Percentiles rank a stretch among this genome's conserved stretches.
These are phyloP conservation scores for Oppia nitens DNA, from an alignment of 1,140 invertebrate species.

Conservation along the genomic window DNA sequence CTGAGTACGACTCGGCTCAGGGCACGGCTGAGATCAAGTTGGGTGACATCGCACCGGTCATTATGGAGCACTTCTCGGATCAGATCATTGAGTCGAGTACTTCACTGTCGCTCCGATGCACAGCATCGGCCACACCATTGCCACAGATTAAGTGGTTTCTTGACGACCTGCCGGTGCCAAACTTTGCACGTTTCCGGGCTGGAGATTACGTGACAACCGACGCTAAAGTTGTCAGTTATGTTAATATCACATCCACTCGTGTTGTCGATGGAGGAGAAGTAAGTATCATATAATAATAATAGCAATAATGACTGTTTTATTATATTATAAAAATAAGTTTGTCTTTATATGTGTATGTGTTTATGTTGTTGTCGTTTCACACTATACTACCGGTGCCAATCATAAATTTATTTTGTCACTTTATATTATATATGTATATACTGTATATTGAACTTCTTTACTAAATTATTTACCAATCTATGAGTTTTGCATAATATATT, in stretches of 20 bases:
- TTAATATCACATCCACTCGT: constrained; percentile 52
- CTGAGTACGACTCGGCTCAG: constrained; percentile 26
- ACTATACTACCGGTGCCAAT: too few relatives aligned
- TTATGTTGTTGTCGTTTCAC: not conserved
- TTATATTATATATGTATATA: too few relatives aligned
- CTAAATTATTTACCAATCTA: too few relatives aligned
- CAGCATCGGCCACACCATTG: constrained; percentile 75
- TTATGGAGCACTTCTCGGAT: constrained; percentile 57
- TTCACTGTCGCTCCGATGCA: constrained; percentile 52
- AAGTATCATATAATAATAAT: not conserved
- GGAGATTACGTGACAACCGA: constrained; percentile 77
- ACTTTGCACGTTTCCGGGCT: constrained; percentile 31
- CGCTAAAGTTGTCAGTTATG: constrained; percentile 81
- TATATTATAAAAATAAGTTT: too few relatives aligned
- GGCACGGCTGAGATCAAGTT: constrained; percentile 28
- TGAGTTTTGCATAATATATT: too few relatives aligned
- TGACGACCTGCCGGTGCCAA: constrained; percentile 40
- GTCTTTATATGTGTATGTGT: not conserved
- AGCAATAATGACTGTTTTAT: not conserved
- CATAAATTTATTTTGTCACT: too few relatives aligned
- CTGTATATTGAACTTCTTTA: too few relatives aligned
- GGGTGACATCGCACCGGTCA: constrained; percentile 58
- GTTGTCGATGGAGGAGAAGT: constrained; percentile 28
- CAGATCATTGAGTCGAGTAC: constrained; percentile 63
- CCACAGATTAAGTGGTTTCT: constrained; percentile 87